Percentiles rank a stretch among this genome's conserved stretches.
Conservation (phyloP, 2,797 vertebrate genomes). For the Borostomias antarcticus region DNA sequence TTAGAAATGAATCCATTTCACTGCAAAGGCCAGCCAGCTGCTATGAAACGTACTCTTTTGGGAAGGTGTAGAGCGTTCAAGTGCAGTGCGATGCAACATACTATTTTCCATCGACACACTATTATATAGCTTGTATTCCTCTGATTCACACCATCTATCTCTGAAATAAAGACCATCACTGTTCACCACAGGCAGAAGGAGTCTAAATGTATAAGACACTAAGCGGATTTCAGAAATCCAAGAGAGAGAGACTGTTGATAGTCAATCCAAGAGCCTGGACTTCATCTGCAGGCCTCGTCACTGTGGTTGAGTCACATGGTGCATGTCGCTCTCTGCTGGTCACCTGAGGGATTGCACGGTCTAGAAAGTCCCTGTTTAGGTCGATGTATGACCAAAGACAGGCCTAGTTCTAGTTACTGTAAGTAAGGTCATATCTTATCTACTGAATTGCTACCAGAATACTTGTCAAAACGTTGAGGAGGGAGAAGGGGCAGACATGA, state of each 20-base stretch:
- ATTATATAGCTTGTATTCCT: no score
- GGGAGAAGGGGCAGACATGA: background rate
- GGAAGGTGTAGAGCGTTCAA: background rate
- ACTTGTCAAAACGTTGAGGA: background rate
- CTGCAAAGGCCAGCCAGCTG: background rate
- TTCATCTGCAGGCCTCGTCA: background rate
- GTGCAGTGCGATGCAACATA: no score
- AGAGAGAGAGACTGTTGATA: background rate
- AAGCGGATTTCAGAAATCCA: background rate
- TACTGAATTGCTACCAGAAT: background rate
- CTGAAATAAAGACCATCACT: no score
- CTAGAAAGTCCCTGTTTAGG: no score
- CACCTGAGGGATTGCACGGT: background rate
- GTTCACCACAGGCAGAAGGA: no score
- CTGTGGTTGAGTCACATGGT: background rate
- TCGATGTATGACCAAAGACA: background rate
- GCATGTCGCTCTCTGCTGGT: background rate
- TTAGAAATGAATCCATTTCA: background rate
- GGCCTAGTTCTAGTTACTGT: background rate
- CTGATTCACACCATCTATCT: no score
- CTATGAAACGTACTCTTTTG: no score
- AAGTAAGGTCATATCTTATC: background rate
- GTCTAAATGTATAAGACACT: background rate
- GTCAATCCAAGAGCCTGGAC: background rate
- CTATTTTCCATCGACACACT: no score